Base-by-base conservation (phyloP, 2,888 invertebrate species). In the Pachymerium ferrugineum region DNA sequence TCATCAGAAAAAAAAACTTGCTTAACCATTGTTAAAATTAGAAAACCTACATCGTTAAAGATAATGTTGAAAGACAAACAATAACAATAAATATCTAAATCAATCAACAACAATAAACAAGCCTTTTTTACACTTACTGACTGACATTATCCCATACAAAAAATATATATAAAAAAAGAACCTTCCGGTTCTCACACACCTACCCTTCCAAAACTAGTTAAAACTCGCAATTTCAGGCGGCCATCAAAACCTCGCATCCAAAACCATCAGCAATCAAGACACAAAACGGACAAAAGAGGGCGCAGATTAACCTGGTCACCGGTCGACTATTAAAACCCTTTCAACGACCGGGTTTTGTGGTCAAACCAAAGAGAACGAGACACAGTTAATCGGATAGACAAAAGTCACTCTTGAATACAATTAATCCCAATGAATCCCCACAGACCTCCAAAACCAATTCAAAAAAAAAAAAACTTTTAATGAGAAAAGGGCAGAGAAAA, bases 331-430 rank as follows among this genome's bases (percentile, higher is more conserved):
- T 54, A 54, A 54, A 54, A 22, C 25, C 54, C 54, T 54, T 54
- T 54, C 54, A 54, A 54, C 54, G 54, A 47, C 12, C 25, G 12
- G 54, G 54, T 54, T 54, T 54, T 54, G 54, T 54, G 54, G 54
- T 54, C 54, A 54, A 54, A n/a, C n/a, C n/a, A n/a, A n/a, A n/a
- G n/a, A n/a, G n/a, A 54, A 54, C 54, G 54, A 22, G 54, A 54
- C 54, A 54, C 22, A 54, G 54, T 54, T 54, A 54, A 54, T 54
- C 54, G 54, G 54, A 54, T 54, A 54, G 54, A 54, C 54, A 54
- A 54, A 54, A 54, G 54, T 54, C 25, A 54, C 54, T 54, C 54
- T 22, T 54, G 54, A 54, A 54, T 54, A 54, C 54, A 54, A 54
- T 54, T 54, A 54, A 54, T 54, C 54, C 54, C 25, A 54, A 54